Base-by-base conservation (phyloP, 2,113 vertebrate species). In the Eleginops maclovinus region DNA sequence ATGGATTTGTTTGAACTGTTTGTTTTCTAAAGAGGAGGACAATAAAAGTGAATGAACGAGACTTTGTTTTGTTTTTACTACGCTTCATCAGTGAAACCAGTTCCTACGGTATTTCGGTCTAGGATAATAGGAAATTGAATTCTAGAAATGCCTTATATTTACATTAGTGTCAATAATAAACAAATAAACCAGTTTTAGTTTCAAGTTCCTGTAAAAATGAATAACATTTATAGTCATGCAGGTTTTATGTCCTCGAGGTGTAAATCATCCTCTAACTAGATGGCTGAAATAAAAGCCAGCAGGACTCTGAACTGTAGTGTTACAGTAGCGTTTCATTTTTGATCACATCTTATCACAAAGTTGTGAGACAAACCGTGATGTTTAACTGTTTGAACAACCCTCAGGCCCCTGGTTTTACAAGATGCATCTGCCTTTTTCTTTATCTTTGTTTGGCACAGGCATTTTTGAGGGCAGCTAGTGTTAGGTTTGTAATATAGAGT, bases 1-100 rank as follows among this genome's bases (percentile, higher is more conserved):
- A 83, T 88, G 71, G 59, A 81, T 86, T 84, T 86, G 74, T 93
- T 88, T 90, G 65, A 84, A 72, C 69, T 87, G 81, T 88, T 88
- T 88, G 79, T 88, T 88, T 89, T 92, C 85, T 88, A 81, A 90
- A 82, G 55, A 77, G 83, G 36, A 70, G 71, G 79, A 87, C 80
- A 91, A 89, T 93, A 91, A 93, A 93, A 84, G 70, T 75, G 78
- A 82, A 74, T 17, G 71, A 88, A 81, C 7, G 6, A 69, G 17
- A 40, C 36, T 78, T 71, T 75, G 51, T 82, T 86, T 60, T 70
- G 44, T 14, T 47, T 54, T 70, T 15, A 36, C 31, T 28, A 22
- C 17, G 4, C 3, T 49, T 46, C 13, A 28, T 43, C 28, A 44
- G 28, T 77, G 44, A 72, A 68, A 85, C 77, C 64, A 22, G 79